Percentiles rank a stretch among this genome's conserved stretches.
phyloP scores from a whole-genome alignment of 2,797 vertebrate genomes.

The Monodelphis domestica region DNA sequence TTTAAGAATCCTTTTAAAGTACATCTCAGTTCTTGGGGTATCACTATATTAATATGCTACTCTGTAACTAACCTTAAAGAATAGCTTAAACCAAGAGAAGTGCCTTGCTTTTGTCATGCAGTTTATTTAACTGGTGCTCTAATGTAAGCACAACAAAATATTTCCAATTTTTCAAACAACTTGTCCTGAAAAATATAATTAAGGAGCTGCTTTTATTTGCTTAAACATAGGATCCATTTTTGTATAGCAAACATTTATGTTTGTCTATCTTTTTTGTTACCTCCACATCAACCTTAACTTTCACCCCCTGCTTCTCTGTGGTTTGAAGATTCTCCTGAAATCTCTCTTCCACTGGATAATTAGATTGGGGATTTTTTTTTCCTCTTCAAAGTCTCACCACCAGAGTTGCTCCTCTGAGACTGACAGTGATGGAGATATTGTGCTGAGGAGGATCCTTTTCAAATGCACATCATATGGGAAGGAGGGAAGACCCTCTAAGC shows the following conservation, averaged over 20 bases:
- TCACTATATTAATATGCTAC: slow-evolving; percentile 29
- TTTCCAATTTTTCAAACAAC: slow-evolving; percentile 31
- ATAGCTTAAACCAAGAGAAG: slow-evolving; percentile 54
- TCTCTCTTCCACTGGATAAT: not conserved
- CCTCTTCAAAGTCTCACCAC: not conserved
- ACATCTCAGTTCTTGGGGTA: slow-evolving; percentile 12
- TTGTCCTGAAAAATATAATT: slow-evolving; percentile 53
- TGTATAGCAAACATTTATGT: slow-evolving; percentile 12
- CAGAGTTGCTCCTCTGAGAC: slow-evolving; percentile 21
- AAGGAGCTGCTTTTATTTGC: slow-evolving; percentile 42
- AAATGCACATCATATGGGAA: slow-evolving; percentile 1
- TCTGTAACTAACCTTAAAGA: slow-evolving; percentile 51
- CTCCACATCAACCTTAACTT: slow-evolving; percentile 27
- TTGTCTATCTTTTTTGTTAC: slow-evolving; percentile 25
- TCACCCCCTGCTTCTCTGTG: slow-evolving; percentile 36
- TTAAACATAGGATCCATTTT: not conserved
- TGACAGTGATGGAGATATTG: slow-evolving; percentile 23
- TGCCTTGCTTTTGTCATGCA: slow-evolving; percentile 42
- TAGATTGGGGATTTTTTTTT: not conserved
- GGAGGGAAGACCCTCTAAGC: not conserved
- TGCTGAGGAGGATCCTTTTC: not conserved
- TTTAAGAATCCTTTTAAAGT: slow-evolving; percentile 62
- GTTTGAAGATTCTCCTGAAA: slow-evolving; percentile 49
- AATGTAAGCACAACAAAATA: slow-evolving; percentile 21
- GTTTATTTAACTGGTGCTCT: slow-evolving; percentile 35